A percentile compares a stretch with the other conserved stretches of the same genome.
phyloP scores from a whole-genome alignment of 2,113 vertebrate genomes.

The Odontesthes bonariensis region DNA sequence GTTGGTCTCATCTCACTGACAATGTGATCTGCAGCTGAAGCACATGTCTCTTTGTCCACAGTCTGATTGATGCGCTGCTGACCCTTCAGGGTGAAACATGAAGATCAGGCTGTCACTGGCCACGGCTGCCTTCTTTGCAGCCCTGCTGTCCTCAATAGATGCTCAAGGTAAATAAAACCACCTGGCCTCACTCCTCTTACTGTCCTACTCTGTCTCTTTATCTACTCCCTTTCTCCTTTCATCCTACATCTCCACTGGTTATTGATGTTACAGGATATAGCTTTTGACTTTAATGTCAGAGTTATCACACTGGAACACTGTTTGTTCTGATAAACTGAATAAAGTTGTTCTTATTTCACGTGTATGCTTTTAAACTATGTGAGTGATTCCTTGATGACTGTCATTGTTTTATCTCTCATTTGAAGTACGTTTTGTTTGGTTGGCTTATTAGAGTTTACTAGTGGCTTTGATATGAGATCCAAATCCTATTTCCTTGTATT shows the following conservation, averaged over 20 bases:
- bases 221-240: constrained; percentile 38
- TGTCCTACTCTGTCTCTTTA: constrained; percentile 31
- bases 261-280: constrained; percentile 27
- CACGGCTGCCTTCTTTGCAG: constrained; percentile 86
- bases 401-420: constrained; percentile 45
- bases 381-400: constrained; percentile 33
- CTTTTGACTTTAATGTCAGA: constrained; percentile 32
- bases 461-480: constrained; percentile 25
- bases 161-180: constrained; percentile 92
- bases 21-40: constrained; percentile 7
- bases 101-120: constrained; percentile 89
- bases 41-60: constrained; percentile 71
- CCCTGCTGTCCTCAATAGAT: constrained; percentile 88
- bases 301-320: constrained; percentile 22
- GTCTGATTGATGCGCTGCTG: constrained; percentile 93
- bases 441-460: constrained; percentile 12
- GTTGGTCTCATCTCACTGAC: no score
- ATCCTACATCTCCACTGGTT: constrained; percentile 27
- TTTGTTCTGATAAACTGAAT: constrained; percentile 64
- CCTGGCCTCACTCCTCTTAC: constrained; percentile 32
- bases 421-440: constrained; percentile 16
- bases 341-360: constrained; percentile 65
- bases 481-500: constrained; percentile 19
- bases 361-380: constrained; percentile 57
- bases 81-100: constrained; percentile 87